A percentile compares a stretch with the other conserved stretches of the same genome.
phyloP scores from a whole-genome alignment of 2,797 vertebrate genomes.

The Pelobates cultripes region DNA sequence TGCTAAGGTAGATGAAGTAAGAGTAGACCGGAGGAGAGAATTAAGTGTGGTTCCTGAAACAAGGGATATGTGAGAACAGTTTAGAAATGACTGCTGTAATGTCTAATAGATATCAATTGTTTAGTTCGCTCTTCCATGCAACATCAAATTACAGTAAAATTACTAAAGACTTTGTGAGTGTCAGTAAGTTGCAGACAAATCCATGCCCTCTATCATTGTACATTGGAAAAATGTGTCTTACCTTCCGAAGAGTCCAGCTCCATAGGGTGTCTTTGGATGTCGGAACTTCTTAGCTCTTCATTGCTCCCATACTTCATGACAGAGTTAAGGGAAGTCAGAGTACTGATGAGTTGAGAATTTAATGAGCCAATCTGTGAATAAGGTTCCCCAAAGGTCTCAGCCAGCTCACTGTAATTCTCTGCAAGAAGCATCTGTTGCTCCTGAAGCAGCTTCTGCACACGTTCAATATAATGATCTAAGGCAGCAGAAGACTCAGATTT shows the following conservation, averaged over 20 bases:
- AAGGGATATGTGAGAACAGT: too few relatives aligned
- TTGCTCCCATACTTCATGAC: slow-evolving; percentile 88
- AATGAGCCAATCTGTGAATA: slow-evolving; percentile 93
- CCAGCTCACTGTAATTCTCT: slow-evolving; percentile 94
- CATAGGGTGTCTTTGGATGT: slow-evolving; percentile 62
- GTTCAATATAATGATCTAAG: slow-evolving; percentile 94
- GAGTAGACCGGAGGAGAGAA: too few relatives aligned
- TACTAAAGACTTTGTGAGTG: too few relatives aligned
- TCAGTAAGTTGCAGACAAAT: too few relatives aligned
- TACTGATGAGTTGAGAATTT: slow-evolving; percentile 93
- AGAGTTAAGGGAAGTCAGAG: slow-evolving; percentile 90
- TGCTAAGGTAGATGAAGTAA: too few relatives aligned
- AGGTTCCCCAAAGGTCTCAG: slow-evolving; percentile 93
- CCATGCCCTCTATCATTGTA: not conserved
- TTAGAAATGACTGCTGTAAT: too few relatives aligned
- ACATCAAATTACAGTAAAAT: too few relatives aligned
- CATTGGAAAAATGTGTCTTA: slow-evolving; percentile 55
- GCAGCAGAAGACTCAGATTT: slow-evolving; percentile 65
- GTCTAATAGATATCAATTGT: too few relatives aligned
- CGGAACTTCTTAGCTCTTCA: slow-evolving; percentile 77
- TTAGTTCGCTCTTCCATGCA: too few relatives aligned
- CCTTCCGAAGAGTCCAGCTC: slow-evolving; percentile 59
- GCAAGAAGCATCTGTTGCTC: slow-evolving; percentile 94
- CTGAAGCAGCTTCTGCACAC: slow-evolving; percentile 90
- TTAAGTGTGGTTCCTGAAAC: too few relatives aligned